Base-by-base conservation (phyloP, 2,113 vertebrate species). In the Micromys minutus region DNA sequence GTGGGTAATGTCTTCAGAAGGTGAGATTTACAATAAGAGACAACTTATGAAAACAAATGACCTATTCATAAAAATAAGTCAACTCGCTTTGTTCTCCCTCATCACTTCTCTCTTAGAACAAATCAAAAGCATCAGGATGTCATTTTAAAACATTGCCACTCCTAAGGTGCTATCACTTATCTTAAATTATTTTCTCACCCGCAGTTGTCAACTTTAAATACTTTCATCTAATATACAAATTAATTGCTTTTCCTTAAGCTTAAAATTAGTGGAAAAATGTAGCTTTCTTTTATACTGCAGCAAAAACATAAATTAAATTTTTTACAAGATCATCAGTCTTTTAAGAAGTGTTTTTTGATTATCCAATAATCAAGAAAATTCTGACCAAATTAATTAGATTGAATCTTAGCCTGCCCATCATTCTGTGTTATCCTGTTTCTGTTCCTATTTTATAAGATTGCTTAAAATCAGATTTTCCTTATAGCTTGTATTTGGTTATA, bases 151-250 rank as follows among this genome's bases (percentile, higher is more conserved):
- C 88, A 52, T 13, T 39, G 11, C 26, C 16, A 50, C 26, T 94
- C 91, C 47, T 93, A 86, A 93, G 45, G 92, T 75, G 79, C 47
- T 81, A 71, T 69, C 74, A 90, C 2, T 91, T 94, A 74, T 90
- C 16, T 90, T 91, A 89, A 85, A 94, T 96, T 93, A 71, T 26
- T 8, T 84, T 94, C 55, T 75, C 13, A 52, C 71, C 22, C 39
- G 1, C 77, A 87, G 61, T 13, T 94, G n/a, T 84, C 26, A 96
- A 92, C 4, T 59, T 57, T 74, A 79, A 95, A 83, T 69, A 65
- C 24, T 93, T 94, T 81, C n/a, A 86, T 92, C 42, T 59, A 74
- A 47, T 71, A 87, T 83, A 80, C 55, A 95, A 96, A 94, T 47
- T 65, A 88, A 77, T 81, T 87, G 42, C 4, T 83, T 83, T 94